A percentile compares a stretch with the other conserved stretches of the same genome.
These are phyloP conservation scores for Sylvia borin DNA, from an alignment of 2,797 vertebrate genomes.

Conservation along the genomic window DNA sequence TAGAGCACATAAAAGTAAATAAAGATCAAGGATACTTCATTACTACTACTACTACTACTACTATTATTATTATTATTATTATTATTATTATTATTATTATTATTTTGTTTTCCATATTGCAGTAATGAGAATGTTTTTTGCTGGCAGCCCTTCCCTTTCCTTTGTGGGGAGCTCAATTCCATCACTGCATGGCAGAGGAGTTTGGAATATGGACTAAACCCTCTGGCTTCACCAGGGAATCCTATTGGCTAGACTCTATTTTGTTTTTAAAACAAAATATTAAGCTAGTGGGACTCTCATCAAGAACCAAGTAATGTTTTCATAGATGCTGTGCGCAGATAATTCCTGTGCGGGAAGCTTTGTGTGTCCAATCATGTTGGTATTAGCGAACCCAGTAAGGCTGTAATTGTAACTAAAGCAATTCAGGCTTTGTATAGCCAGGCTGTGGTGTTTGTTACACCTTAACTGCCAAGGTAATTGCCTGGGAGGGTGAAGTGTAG, in stretches of 20 bases:
- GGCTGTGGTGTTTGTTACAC: neutral
- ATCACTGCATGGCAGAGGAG: neutral
- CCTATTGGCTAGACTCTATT: neutral
- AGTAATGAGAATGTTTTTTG: neutral
- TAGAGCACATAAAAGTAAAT: neutral
- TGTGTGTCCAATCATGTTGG: neutral
- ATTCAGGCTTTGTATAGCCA: neutral
- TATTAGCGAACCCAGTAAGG: neutral
- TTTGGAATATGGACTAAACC: neutral
- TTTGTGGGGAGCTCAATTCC: neutral
- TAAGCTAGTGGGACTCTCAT: neutral
- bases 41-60: too few relatives aligned
- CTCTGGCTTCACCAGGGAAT: neutral
- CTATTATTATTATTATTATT: too few relatives aligned
- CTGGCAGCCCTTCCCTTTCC: neutral
- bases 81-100: too few relatives aligned
- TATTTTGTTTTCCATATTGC: neutral
- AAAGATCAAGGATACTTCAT: neutral
- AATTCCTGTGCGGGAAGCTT: neutral
- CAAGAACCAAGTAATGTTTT: neutral
- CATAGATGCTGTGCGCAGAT: neutral
- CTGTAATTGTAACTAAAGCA: neutral
- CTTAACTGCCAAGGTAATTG: neutral
- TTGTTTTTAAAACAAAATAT: neutral
- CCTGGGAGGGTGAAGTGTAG: neutral